Conservation (phyloP, 2,888 invertebrate genomes). For the Parelbella ahira region DNA sequence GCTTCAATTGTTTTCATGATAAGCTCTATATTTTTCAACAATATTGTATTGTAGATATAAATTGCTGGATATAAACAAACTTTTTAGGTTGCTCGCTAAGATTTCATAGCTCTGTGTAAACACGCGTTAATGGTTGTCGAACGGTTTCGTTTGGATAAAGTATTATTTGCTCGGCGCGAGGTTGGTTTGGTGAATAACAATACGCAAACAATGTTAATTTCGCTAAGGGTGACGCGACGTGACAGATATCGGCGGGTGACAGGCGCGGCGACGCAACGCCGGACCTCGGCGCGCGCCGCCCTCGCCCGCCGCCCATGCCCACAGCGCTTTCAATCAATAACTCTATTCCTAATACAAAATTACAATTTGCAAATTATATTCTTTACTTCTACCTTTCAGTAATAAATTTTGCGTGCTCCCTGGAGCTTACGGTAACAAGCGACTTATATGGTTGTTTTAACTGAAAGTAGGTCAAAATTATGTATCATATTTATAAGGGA, state of each 20-base stretch:
- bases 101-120: slow-evolving; percentile 15
- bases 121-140: slow-evolving; percentile 23
- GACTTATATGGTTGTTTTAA: too few species aligned
- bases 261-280: slow-evolving; percentile 32
- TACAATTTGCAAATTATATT: slow-evolving; percentile 24
- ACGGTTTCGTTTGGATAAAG: slow-evolving; percentile 26
- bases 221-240: slow-evolving; percentile 48
- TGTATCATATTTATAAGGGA: too few species aligned
- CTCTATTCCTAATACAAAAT: slow-evolving; percentile 25
- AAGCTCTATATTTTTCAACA: slow-evolving; percentile 21
- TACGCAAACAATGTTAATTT: slow-evolving; percentile 70
- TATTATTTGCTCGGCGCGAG: too few species aligned
- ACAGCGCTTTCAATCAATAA: slow-evolving; percentile 18
- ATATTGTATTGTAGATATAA: too few species aligned
- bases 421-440: too few species aligned
- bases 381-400: slow-evolving; percentile 2
- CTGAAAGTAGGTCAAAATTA: too few species aligned
- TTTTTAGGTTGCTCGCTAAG: slow-evolving; percentile 12
- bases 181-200: slow-evolving; percentile 52
- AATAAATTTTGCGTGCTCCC: too few species aligned
- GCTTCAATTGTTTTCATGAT: slow-evolving; percentile 55
- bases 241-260: slow-evolving; percentile 37
- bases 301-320: slow-evolving; percentile 24
- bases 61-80: slow-evolving; percentile 10
- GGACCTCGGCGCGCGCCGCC: slow-evolving; percentile 36